Base-by-base conservation (phyloP, 2,113 vertebrate genomes). In the Nannobrachium achirus region DNA sequence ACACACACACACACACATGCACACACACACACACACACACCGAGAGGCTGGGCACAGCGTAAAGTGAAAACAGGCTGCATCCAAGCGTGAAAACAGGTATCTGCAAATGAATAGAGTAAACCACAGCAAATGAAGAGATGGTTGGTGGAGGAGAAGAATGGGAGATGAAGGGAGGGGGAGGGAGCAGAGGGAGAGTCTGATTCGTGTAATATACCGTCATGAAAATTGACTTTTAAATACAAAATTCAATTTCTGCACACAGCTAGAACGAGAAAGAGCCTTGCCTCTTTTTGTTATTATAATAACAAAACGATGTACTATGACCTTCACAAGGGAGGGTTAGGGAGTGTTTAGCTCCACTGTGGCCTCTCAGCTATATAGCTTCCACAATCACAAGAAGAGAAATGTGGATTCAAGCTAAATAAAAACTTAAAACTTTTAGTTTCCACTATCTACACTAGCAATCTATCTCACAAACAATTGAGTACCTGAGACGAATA, bases 151-250 rank as follows among this genome's bases (percentile, higher is more conserved):
- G 75, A 78, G 73, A 68, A 84, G 69, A 86, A 83, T 78, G 86
- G 83, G 71, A 73, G 60, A n/a, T n/a, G n/a, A n/a, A 56, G 82
- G 68, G 73, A 62, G 67, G 8, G n/a, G 15, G 15, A 8, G 58
- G 4, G 42, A n/a, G 86, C 76, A 74, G 77, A 65, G 69, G 66
- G 71, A 85, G 81, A 73, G 80, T 73, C 85, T 92, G 90, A 92
- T 93, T 92, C 92, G 89, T 75, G 84, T 93, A 92, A 93, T 93
- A 93, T 93, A 88, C 92, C 83, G 86, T 93, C 77, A 82, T 82
- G 80, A 83, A 92, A 93, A 93, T 91, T 89, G 86, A 89, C 89
- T 93, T 92, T 92, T 92, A 93, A 93, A 91, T 88, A 87, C 85
- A 91, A 92, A 89, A 92, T 93, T 93, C 89, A 91, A 93, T 93